Percentiles rank a stretch among this genome's conserved stretches.
Conservation (phyloP, 2,888 invertebrate species). For the Sphinx pinastri region DNA sequence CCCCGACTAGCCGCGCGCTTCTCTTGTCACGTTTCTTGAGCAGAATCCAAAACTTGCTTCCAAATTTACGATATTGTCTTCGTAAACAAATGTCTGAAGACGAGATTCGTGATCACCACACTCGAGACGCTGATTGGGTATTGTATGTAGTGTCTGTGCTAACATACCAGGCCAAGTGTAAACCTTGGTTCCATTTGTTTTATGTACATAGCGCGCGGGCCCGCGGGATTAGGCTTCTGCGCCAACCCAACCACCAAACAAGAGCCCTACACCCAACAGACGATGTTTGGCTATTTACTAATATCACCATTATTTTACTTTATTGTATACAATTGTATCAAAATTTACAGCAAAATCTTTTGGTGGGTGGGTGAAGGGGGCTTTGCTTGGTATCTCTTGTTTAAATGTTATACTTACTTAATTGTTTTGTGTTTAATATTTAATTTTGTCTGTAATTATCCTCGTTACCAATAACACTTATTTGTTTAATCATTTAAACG, state of each 20-base stretch:
- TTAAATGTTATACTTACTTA: conserved; percentile 42
- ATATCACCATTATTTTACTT: conserved; percentile 33
- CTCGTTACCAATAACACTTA: conserved; percentile 28
- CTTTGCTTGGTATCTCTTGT: conserved; percentile 84
- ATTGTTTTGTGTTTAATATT: conserved; percentile 38
- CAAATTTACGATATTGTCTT: conserved; percentile 30
- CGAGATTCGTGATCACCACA: conserved; percentile 47
- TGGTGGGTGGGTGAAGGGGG: conserved; percentile 85
- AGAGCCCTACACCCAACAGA: conserved; percentile 82
- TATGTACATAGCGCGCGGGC: conserved; percentile 69
- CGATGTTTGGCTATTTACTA: conserved; percentile 55
- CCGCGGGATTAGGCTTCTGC: conserved; percentile 81
- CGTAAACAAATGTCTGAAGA: conserved; percentile 49
- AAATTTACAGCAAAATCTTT: conserved; percentile 69
- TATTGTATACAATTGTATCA: conserved; percentile 43
- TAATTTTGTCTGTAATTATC: conserved; percentile 18
- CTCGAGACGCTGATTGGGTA: conserved; percentile 34
- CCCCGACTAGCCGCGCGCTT: conserved; percentile 79
- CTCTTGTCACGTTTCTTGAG: conserved; percentile 34
- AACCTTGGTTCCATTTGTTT: conserved; percentile 48
- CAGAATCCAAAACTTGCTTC: conserved; percentile 19
- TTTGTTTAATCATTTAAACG: not conserved
- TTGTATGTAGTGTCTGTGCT: conserved; percentile 60
- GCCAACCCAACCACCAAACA: conserved; percentile 84
- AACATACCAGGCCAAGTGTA: conserved; percentile 57